Conservation (phyloP, 2,888 invertebrate genomes). For the Drosophila anceps region DNA sequence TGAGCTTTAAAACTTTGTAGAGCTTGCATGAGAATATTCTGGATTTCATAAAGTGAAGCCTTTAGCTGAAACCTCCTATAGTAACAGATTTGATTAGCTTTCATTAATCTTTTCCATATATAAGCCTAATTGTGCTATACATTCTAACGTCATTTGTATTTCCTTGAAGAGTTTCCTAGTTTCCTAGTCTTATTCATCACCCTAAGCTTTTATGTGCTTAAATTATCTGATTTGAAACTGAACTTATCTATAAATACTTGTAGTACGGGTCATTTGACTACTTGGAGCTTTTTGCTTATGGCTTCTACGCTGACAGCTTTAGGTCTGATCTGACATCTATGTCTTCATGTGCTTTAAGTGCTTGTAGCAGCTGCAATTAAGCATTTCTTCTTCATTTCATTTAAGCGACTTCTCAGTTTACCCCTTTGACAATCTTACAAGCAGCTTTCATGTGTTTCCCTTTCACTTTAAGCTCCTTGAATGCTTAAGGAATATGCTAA, state of each 20-base stretch:
- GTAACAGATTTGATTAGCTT: too few relatives aligned
- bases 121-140: too few relatives aligned
- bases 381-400: not conserved
- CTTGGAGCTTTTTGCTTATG: not conserved
- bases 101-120: too few relatives aligned
- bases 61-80: too few relatives aligned
- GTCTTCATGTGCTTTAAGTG: not conserved
- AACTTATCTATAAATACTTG: too few relatives aligned
- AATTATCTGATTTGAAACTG: too few relatives aligned
- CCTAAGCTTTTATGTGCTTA: too few relatives aligned
- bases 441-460: not conserved
- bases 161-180: too few relatives aligned
- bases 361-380: not conserved
- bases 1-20: too few relatives aligned
- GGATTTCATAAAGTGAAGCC: too few relatives aligned
- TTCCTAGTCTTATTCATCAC: not conserved
- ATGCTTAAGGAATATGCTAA: constrained; percentile 2
- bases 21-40: too few relatives aligned
- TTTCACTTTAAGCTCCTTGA: not conserved
- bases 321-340: not conserved
- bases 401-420: not conserved
- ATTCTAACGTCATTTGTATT: too few relatives aligned
- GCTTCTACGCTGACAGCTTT: not conserved
- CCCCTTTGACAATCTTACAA: not conserved
- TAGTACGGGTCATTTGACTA: not conserved